Base-by-base conservation (phyloP, 2,113 vertebrate species). In the Clupea harengus region DNA sequence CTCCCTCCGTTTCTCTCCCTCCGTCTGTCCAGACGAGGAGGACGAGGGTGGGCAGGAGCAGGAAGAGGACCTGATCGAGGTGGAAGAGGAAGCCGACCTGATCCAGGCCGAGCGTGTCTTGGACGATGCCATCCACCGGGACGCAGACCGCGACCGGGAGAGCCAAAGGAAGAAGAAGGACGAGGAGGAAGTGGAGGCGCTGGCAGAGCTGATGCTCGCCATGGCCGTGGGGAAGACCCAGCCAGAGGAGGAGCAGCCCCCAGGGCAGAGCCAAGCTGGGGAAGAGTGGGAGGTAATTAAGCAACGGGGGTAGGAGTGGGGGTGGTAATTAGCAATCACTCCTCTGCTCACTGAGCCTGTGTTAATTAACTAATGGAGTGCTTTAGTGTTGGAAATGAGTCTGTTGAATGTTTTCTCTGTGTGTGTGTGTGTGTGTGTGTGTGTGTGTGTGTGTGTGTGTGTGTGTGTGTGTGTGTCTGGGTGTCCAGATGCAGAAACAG, bases 71-170 rank as follows among this genome's bases (percentile, higher is more conserved):
- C 89, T 99, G 91, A 94, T 98, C 44, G 90, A 95, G 8, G 95
- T 99, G 0, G 87, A 92, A 8, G 97, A 97, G 90, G 96, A 97
- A 89, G 98, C 97, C 0, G 97, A 96, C 75, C 90, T 98, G 91
- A 97, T 99, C 88, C 94, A 97, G 92, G 95, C 92, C 1, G 98
- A 99, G 45, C 94, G 97, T 47, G 88, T 97, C 45, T 94, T 99
- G 83, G 96, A 97, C 3, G 96, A 96, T 85, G 91, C 93, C 52
- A 94, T 92, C 13, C 87, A 78, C 81, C 81, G 82, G 81, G 90
- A 86, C 28, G 1, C 84, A 85, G 57, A 90, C 47, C 32, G 10
- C 28, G 32, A 39, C 0, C 25, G 85, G 44, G 64, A 83, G 88
- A 18, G 54, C 13, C 32, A 83, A 39, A 39, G 39, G 22, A 91